Evolutionary conservation across 2,113 vertebrate species (phyloP).

Genomic region (Arothron firmamentum): DNA sequence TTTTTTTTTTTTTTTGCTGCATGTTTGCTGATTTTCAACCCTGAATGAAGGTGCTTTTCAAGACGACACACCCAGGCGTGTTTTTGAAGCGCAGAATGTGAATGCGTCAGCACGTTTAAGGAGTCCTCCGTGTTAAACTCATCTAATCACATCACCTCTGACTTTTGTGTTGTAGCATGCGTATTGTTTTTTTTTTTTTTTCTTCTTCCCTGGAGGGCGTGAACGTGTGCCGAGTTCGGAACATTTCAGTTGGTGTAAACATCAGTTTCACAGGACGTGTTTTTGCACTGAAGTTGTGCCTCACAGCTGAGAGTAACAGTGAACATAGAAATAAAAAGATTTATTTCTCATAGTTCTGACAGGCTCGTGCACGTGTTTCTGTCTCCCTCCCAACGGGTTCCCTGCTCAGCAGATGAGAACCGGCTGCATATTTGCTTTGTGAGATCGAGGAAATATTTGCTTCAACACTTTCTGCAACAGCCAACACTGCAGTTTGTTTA

Average conservation of each 20-base stretch:
- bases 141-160: neutral
- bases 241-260: too few species aligned
- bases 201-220: too few species aligned
- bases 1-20: too few species aligned
- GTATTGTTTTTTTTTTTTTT: neutral
- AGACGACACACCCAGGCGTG: neutral
- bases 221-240: neutral
- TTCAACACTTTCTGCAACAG: neutral
- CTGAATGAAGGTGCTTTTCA: neutral
- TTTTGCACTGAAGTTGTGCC: slow-evolving; percentile 16
- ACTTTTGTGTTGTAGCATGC: slow-evolving; percentile 4
- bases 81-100: neutral
- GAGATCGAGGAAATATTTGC: neutral
- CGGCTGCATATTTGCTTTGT: slow-evolving; percentile 15
- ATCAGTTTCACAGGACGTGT: slow-evolving; percentile 11
- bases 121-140: neutral
- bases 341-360: too few species aligned
- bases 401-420: too few species aligned
- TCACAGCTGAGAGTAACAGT: slow-evolving; percentile 24
- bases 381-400: too few species aligned
- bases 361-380: neutral
- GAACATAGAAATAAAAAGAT: slow-evolving; percentile 33
- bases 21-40: neutral
- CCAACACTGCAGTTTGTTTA: too few species aligned
- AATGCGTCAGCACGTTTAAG: neutral